A percentile compares a stretch with the other conserved stretches of the same genome.
These are phyloP conservation scores for Cyrtorhinus lividipennis DNA, from an alignment of 1,140 invertebrate species.

Conservation along the genomic window DNA sequence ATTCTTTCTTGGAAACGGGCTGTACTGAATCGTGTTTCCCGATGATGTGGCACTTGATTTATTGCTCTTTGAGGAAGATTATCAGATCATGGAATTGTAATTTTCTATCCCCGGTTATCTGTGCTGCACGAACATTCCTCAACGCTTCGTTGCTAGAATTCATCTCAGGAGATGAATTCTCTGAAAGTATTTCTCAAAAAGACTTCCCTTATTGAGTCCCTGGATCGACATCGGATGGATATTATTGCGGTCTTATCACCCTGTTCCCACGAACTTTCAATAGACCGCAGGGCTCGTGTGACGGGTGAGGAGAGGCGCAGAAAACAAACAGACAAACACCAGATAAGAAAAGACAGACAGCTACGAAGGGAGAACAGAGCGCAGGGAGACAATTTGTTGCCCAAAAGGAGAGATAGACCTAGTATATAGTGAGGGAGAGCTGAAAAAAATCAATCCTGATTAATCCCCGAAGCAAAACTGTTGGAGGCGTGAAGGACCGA, in stretches of 20 bases:
- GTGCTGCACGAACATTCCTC: too few relatives aligned
- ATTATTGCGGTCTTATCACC: background rate
- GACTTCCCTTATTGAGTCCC: too few relatives aligned
- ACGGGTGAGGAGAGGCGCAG: too few relatives aligned
- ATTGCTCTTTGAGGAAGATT: too few relatives aligned
- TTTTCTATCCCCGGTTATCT: too few relatives aligned
- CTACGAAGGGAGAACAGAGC: background rate
- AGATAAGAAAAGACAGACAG: background rate
- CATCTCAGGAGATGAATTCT: too few relatives aligned
- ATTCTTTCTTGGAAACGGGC: too few relatives aligned
- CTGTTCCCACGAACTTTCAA: background rate
- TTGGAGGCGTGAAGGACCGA: constrained; percentile 9
- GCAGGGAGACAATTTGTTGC: constrained; percentile 1
- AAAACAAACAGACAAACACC: constrained; percentile 12
- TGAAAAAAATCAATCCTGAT: constrained; percentile 23
- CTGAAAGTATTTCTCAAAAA: too few relatives aligned
- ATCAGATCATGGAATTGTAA: too few relatives aligned
- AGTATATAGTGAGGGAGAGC: background rate
- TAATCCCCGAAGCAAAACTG: constrained; percentile 19
- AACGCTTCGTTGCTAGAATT: too few relatives aligned
- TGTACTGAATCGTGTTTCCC: too few relatives aligned
- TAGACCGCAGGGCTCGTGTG: background rate
- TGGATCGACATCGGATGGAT: background rate
- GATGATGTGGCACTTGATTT: too few relatives aligned
- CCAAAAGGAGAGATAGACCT: constrained; percentile 15